Conservation (phyloP, 2,888 invertebrate species). For the Cheilosia impressa region DNA sequence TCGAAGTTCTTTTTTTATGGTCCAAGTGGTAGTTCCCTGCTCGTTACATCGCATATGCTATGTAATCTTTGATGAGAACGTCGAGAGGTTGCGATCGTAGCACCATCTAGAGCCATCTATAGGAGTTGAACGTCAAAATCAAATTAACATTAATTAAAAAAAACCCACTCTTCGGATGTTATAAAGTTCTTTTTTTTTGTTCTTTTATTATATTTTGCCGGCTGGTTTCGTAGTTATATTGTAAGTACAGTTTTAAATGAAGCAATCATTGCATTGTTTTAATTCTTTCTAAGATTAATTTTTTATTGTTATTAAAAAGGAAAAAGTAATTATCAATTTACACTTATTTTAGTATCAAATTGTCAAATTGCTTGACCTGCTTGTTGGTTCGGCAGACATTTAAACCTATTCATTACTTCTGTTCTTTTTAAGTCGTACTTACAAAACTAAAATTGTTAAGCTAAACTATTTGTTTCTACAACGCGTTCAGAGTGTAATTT, state of each 20-base stretch:
- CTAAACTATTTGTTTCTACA: slow-evolving; percentile 32
- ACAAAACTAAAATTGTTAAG: slow-evolving; percentile 38
- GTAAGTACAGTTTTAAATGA: slow-evolving; percentile 70
- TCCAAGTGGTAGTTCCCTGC: no score
- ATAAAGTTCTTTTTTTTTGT: slow-evolving; percentile 25
- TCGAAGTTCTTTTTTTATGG: no score
- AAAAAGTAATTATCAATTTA: slow-evolving; percentile 6
- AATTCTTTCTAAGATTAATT: slow-evolving; percentile 23
- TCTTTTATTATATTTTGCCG: slow-evolving; percentile 40
- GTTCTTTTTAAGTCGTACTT: slow-evolving; percentile 45
- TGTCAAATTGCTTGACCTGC: not conserved
- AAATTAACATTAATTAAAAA: not conserved
- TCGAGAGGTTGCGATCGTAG: no score
- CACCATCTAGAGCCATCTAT: not conserved
- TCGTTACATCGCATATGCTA: no score
- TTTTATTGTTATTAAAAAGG: slow-evolving; percentile 41
- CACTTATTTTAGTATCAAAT: slow-evolving; percentile 31
- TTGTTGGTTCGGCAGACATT: slow-evolving; percentile 11
- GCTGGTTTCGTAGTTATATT: slow-evolving; percentile 28
- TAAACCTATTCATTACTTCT: not conserved
- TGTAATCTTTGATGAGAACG: no score
- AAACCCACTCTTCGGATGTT: slow-evolving; percentile 21
- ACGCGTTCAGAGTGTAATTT: slow-evolving; percentile 16
- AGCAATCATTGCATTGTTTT: slow-evolving; percentile 41
- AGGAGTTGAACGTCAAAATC: not conserved